Conservation (phyloP, 2,113 vertebrate genomes). For the Apteryx owenii region DNA sequence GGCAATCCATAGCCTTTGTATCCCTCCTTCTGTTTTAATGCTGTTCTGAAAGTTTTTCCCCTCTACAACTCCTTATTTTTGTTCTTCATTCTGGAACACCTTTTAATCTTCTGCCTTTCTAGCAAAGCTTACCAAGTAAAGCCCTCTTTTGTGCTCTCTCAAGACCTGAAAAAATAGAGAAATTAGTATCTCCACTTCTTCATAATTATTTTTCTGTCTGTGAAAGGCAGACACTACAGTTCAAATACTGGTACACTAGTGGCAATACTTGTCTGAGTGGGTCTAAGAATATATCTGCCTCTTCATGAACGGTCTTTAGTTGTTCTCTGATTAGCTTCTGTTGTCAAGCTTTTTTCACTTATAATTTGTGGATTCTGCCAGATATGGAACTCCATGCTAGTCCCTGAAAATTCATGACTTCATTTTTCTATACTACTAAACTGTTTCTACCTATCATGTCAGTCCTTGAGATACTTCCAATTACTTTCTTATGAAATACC, state of each 20-base stretch:
- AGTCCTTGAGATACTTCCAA: not conserved
- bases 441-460: not conserved
- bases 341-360: not conserved
- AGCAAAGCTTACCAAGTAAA: not conserved
- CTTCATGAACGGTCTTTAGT: not conserved
- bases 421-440: not conserved
- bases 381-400: not conserved
- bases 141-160: not conserved
- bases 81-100: not conserved
- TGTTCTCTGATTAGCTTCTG: not conserved
- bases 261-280: not conserved
- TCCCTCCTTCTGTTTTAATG: not conserved
- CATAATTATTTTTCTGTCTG: not conserved
- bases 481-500: not conserved
- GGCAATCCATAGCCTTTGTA: not conserved
- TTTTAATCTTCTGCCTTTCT: not conserved
- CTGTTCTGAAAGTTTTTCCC: not conserved
- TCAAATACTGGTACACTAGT: not conserved
- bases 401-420: too few species aligned
- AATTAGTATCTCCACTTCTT: not conserved
- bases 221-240: not conserved
- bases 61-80: not conserved
- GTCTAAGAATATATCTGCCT: not conserved
- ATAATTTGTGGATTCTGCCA: not conserved
- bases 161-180: accelerated